phyloP scores from a whole-genome alignment of 2,888 invertebrate genomes.

The Balanococcus diminutus region DNA sequence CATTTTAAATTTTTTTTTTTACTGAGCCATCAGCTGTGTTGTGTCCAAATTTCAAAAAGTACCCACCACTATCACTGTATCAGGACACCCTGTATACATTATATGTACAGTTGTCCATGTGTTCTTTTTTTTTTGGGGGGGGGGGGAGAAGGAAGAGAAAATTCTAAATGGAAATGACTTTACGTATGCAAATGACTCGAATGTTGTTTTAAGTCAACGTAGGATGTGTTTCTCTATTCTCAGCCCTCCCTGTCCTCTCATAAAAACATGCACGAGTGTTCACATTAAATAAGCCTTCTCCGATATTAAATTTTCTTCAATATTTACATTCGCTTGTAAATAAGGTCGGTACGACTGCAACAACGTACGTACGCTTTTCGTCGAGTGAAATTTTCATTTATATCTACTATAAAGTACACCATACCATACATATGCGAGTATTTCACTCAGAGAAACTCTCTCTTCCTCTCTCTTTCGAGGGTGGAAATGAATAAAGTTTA shows the following conservation, averaged over 20 bases:
- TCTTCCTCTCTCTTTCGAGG: background rate
- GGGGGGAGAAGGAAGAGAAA: background rate
- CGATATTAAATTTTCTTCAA: constrained; percentile 54
- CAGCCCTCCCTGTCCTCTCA: background rate
- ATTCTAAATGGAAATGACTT: background rate
- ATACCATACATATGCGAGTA: background rate
- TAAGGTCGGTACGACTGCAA: constrained; percentile 9
- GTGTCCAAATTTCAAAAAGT: too few relatives aligned
- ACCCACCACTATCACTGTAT: too few relatives aligned
- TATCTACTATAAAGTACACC: too few relatives aligned
- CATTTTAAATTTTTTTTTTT: too few relatives aligned
- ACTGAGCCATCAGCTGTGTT: too few relatives aligned
- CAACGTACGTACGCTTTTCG: background rate
- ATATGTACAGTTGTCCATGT: too few relatives aligned
- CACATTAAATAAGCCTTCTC: constrained; percentile 47
- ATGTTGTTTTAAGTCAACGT: background rate
- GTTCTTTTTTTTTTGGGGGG: too few relatives aligned
- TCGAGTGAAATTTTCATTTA: constrained; percentile 32
- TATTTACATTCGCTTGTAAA: constrained; percentile 54
- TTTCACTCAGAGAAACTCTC: background rate
- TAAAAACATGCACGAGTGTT: background rate
- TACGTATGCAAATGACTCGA: background rate
- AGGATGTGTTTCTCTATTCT: background rate
- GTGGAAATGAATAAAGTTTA: constrained; percentile 25
- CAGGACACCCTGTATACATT: too few relatives aligned